phyloP scores from a whole-genome alignment of 2,797 vertebrate genomes.

The Silurus lanzhouensis region DNA sequence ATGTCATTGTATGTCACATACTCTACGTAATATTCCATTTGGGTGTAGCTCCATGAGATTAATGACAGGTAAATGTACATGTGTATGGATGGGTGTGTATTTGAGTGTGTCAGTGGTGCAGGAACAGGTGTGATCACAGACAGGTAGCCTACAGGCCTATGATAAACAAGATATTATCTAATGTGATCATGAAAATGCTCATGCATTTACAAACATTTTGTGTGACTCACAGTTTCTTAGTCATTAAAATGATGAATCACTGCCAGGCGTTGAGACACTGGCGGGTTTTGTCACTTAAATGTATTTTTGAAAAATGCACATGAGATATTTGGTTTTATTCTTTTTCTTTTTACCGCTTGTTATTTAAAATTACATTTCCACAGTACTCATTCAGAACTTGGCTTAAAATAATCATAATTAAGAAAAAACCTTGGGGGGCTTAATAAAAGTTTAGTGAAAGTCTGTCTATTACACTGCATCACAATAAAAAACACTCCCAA shows the following conservation, averaged over 20 bases:
- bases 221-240: slow-evolving; percentile 7
- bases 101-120: background rate
- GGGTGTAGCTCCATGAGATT: background rate
- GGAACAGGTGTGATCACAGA: slow-evolving; percentile 22
- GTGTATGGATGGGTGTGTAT: background rate
- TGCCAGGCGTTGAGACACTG: background rate
- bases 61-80: background rate
- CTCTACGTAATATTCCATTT: background rate
- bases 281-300: background rate
- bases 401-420: too few species aligned
- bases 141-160: slow-evolving; percentile 24
- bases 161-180: slow-evolving; percentile 15
- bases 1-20: background rate
- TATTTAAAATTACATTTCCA: background rate
- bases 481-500: background rate
- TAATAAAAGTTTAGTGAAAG: too few species aligned
- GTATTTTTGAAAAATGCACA: background rate
- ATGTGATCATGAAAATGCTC: background rate
- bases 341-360: too few species aligned
- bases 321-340: background rate
- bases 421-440: too few species aligned
- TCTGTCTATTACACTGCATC: too few species aligned
- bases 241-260: background rate
- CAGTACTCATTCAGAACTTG: too few species aligned
- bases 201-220: background rate